Conservation (phyloP, 2,888 invertebrate genomes). For the Apamea sordens region DNA sequence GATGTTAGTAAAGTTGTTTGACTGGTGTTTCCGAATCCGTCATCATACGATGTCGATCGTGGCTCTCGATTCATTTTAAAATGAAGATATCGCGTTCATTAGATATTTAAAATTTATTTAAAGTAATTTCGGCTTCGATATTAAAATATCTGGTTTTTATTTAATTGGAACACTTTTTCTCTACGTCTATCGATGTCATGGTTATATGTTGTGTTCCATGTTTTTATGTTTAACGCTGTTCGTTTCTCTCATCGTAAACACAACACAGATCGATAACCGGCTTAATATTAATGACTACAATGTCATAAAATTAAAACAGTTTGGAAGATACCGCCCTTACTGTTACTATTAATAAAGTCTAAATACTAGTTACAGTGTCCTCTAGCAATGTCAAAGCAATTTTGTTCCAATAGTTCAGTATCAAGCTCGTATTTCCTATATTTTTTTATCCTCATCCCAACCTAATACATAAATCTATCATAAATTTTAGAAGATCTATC, state of each 20-base stretch:
- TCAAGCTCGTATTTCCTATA: constrained; percentile 20
- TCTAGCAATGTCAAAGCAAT: constrained; percentile 28
- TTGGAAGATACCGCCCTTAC: background rate
- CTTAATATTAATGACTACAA: constrained; percentile 12
- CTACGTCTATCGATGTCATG: constrained; percentile 45
- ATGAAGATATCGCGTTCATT: constrained; percentile 82
- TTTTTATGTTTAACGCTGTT: constrained; percentile 52
- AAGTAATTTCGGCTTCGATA: constrained; percentile 72
- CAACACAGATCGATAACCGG: constrained; percentile 23
- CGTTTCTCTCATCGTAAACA: constrained; percentile 38
- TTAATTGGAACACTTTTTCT: constrained; percentile 77
- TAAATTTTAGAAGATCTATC: constrained; percentile 45
- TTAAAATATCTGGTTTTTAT: constrained; percentile 74
- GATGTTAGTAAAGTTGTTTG: constrained; percentile 81
- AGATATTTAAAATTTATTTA: constrained; percentile 83
- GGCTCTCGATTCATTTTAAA: constrained; percentile 79
- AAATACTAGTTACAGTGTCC: constrained; percentile 17
- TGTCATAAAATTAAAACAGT: constrained; percentile 13
- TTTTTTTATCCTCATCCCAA: constrained; percentile 39
- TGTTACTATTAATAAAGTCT: constrained; percentile 11
- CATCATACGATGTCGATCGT: constrained; percentile 77
- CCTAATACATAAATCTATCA: constrained; percentile 55
- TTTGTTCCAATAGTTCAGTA: constrained; percentile 21
- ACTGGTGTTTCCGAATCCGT: constrained; percentile 83
- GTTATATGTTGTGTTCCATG: constrained; percentile 36